Evolutionary conservation across 2,888 invertebrate genomes (phyloP).

Genomic region (Ptilodon capucinus): DNA sequence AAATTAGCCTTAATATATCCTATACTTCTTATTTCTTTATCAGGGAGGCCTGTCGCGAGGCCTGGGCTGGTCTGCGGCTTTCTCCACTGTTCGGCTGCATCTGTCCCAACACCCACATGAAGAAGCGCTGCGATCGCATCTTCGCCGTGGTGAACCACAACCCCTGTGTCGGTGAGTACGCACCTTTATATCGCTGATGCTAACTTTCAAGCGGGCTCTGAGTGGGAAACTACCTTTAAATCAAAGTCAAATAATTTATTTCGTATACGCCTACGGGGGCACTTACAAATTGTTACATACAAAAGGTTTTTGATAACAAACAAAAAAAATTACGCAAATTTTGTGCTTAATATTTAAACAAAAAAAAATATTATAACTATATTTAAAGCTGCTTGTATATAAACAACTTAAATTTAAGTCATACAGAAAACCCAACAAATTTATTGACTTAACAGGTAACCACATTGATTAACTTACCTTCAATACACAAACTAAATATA

Average conservation of each 20-base stretch:
- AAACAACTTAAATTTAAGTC: too few species aligned
- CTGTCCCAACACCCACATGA: conserved; percentile 94
- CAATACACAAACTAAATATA: not conserved
- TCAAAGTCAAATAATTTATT: not conserved
- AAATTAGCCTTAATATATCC: too few species aligned
- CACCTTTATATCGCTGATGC: conserved; percentile 45
- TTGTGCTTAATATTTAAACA: too few species aligned
- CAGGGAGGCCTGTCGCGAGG: conserved; percentile 92
- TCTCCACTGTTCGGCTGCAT: conserved; percentile 97
- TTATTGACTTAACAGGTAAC: not conserved
- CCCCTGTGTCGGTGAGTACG: conserved; percentile 94
- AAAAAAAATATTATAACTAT: too few species aligned
- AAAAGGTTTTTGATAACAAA: too few species aligned
- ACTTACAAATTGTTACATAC: too few species aligned
- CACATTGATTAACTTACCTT: not conserved
- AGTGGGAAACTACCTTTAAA: conserved; percentile 49
- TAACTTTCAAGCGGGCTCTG: conserved; percentile 54
- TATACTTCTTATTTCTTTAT: conserved; percentile 40
- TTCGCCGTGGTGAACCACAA: conserved; percentile 96
- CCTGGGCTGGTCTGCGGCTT: conserved; percentile 92
- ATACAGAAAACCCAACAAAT: too few species aligned
- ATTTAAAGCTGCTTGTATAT: too few species aligned
- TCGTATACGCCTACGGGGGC: too few species aligned
- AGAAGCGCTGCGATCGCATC: conserved; percentile 93
- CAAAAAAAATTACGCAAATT: too few species aligned